phyloP scores from a whole-genome alignment of 2,113 vertebrate genomes.

The Lontra canadensis region DNA sequence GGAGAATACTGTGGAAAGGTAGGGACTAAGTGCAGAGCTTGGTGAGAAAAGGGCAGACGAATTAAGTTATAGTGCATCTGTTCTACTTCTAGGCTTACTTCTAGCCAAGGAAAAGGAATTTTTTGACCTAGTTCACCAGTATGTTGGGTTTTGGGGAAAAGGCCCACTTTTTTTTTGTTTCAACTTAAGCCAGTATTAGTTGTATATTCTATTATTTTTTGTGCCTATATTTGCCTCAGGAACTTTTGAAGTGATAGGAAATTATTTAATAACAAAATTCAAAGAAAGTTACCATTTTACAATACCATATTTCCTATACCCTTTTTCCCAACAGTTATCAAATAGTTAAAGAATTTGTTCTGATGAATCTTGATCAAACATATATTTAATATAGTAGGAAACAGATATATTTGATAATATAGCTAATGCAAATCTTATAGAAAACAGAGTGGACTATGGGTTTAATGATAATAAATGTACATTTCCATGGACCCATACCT shows the following conservation, averaged over 20 bases:
- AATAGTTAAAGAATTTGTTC: not conserved
- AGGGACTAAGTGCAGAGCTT: not conserved
- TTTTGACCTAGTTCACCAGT: not conserved
- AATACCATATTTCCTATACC: not conserved
- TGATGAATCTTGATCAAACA: not conserved
- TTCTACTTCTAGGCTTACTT: not conserved
- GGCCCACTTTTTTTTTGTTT: not conserved
- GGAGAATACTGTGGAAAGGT: not conserved
- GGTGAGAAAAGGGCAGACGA: not conserved
- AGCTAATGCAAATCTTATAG: not conserved
- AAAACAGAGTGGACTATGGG: not conserved
- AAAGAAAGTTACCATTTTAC: not conserved
- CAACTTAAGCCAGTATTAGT: not conserved
- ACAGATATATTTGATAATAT: not conserved
- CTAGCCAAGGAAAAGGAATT: not conserved
- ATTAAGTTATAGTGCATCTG: not conserved
- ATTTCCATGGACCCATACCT: not conserved
- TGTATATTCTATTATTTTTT: not conserved
- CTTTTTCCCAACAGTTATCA: not conserved
- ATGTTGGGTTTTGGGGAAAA: not conserved
- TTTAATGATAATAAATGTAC: not conserved
- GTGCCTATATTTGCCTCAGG: not conserved
- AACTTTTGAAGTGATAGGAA: not conserved
- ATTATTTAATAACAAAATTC: not conserved
- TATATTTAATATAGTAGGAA: not conserved